Conservation (phyloP, 2,113 vertebrate species). For the Fregata magnificens region DNA sequence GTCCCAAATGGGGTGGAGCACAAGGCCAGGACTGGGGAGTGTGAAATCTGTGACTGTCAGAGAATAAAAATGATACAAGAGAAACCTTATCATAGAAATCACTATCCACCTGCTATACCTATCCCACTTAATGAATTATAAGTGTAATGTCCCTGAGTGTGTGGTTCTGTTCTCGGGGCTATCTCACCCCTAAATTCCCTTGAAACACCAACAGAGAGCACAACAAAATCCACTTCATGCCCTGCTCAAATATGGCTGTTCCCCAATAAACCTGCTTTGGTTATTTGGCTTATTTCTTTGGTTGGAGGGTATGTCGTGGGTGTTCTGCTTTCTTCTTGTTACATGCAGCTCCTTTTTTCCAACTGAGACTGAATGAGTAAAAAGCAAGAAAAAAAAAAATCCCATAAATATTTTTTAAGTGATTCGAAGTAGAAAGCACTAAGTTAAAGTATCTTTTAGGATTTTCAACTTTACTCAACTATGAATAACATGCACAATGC, state of each 20-base stretch:
- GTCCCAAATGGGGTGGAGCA: too few species aligned
- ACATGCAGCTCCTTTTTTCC: not conserved
- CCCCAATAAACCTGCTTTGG: not conserved
- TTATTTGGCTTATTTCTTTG: too few species aligned
- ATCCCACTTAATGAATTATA: not conserved
- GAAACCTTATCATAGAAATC: not conserved
- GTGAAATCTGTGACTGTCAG: not conserved
- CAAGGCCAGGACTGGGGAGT: not conserved
- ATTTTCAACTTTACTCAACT: not conserved
- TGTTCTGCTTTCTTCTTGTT: not conserved
- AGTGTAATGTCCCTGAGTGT: accelerated
- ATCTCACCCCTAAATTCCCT: not conserved
- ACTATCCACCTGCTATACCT: not conserved
- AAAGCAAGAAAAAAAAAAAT: not conserved
- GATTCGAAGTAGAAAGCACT: not conserved
- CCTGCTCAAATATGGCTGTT: not conserved
- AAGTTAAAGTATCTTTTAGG: not conserved
- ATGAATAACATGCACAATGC: not conserved
- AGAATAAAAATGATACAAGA: not conserved
- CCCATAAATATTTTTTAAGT: not conserved
- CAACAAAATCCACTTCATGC: not conserved
- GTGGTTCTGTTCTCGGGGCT: not conserved
- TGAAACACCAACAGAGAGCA: not conserved
- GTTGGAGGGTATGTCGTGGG: not conserved
- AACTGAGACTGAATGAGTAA: not conserved